Conservation (phyloP, 2,888 invertebrate species). For the Drosophila rellima region DNA sequence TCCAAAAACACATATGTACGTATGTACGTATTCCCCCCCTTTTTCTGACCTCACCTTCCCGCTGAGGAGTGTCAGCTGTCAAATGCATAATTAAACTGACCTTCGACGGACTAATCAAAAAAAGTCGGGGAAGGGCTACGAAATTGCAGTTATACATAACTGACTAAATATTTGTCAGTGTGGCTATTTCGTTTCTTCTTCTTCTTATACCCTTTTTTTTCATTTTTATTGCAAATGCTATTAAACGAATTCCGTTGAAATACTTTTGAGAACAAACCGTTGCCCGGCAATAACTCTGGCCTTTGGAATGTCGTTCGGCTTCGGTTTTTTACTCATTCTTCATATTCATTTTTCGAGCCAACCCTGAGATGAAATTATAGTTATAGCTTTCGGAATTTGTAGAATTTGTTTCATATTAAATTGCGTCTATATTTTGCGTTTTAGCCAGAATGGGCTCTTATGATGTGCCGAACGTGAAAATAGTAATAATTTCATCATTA, state of each 20-base stretch:
- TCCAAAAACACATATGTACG: constrained; percentile 39
- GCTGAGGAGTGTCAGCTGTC: constrained; percentile 64
- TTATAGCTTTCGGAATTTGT: constrained; percentile 56
- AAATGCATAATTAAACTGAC: constrained; percentile 76
- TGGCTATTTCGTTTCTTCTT: constrained; percentile 16
- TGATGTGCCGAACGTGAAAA: constrained; percentile 1
- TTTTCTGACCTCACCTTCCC: not conserved
- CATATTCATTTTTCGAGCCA: constrained; percentile 1
- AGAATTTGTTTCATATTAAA: constrained; percentile 49
- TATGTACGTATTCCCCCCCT: not conserved
- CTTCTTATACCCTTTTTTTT: constrained; percentile 6
- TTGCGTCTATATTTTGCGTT: constrained; percentile 23
- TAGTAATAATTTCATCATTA: constrained; percentile 16
- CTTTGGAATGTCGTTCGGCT: constrained; percentile 58
- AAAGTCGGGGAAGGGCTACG: not conserved
- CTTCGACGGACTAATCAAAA: constrained; percentile 54
- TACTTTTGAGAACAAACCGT: constrained; percentile 63
- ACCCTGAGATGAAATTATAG: constrained; percentile 63
- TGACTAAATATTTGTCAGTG: constrained; percentile 35
- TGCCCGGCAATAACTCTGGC: constrained; percentile 32
- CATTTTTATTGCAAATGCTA: constrained; percentile 69
- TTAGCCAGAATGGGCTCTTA: not conserved
- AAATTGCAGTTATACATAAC: constrained; percentile 67
- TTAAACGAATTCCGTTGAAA: constrained; percentile 74
- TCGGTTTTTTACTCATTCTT: constrained; percentile 15